A percentile compares a stretch with the other conserved stretches of the same genome.
Conservation (phyloP, 2,797 vertebrate genomes). For the Channallabes apus region DNA sequence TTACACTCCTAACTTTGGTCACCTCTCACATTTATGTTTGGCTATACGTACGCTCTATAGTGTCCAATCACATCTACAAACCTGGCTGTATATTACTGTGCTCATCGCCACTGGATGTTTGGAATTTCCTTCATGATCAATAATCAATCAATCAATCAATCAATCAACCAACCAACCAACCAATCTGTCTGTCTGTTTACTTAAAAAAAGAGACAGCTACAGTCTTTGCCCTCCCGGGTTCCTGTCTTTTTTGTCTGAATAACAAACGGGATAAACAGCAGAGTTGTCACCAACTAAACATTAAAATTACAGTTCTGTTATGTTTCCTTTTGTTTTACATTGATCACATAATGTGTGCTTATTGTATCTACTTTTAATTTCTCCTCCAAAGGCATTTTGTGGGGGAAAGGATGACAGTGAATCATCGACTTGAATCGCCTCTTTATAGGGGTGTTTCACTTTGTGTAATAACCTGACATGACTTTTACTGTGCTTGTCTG, state of each 20-base stretch:
- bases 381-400: background rate
- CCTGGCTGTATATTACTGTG: no score
- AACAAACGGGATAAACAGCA: background rate
- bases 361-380: background rate
- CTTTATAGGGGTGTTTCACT: background rate
- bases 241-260: background rate
- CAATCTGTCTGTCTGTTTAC: no score
- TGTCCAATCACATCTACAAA: no score
- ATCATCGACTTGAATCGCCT: background rate
- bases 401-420: background rate
- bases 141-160: no score
- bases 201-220: background rate
- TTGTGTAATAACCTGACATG: background rate
- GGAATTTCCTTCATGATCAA: no score
- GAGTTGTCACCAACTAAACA: background rate
- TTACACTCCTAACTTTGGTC: no score
- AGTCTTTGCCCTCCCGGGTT: background rate
- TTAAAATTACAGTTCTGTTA: background rate
- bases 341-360: no score
- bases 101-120: no score
- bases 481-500: background rate
- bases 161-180: no score
- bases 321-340: background rate
- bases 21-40: no score
- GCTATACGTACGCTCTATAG: no score